These are phyloP conservation scores for Bradynema listronoti DNA, from an alignment of 1,140 invertebrate genomes.

Conservation along the genomic window DNA sequence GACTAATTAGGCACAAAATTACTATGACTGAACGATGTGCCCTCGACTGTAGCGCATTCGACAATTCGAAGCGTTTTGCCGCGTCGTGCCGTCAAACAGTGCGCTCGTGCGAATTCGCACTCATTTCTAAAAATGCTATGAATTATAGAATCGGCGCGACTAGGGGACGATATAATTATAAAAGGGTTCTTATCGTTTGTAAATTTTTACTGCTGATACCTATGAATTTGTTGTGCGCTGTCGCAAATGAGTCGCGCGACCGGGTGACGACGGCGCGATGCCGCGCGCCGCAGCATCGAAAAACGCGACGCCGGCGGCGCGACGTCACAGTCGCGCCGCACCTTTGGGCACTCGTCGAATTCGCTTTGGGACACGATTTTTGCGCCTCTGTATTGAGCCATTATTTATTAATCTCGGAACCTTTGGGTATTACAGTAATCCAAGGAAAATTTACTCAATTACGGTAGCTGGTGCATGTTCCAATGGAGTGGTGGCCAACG, in stretches of 20 bases:
- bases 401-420: too few relatives aligned
- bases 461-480: too few relatives aligned
- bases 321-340: background rate
- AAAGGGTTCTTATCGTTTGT: background rate
- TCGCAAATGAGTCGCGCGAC: slow-evolving; percentile 35
- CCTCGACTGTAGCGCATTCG: slow-evolving; percentile 32
- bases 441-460: too few relatives aligned
- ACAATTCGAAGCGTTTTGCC: slow-evolving; percentile 37
- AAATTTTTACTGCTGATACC: slow-evolving; percentile 20
- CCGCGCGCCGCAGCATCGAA: background rate
- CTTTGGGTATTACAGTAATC: too few relatives aligned
- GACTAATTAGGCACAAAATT: too few relatives aligned
- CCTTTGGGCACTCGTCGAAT: slow-evolving; percentile 25
- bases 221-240: slow-evolving; percentile 34
- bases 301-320: background rate
- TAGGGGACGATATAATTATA: background rate
- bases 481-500: too few relatives aligned
- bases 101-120: slow-evolving; percentile 43
- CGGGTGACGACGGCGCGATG: too few relatives aligned
- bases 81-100: slow-evolving; percentile 44
- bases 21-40: too few relatives aligned
- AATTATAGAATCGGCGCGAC: too few relatives aligned
- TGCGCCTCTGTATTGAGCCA: too few relatives aligned
- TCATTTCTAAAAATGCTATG: slow-evolving; percentile 46
- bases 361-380: too few relatives aligned